Base-by-base conservation (phyloP, 2,113 vertebrate genomes). In the Eudyptes chrysolophus region DNA sequence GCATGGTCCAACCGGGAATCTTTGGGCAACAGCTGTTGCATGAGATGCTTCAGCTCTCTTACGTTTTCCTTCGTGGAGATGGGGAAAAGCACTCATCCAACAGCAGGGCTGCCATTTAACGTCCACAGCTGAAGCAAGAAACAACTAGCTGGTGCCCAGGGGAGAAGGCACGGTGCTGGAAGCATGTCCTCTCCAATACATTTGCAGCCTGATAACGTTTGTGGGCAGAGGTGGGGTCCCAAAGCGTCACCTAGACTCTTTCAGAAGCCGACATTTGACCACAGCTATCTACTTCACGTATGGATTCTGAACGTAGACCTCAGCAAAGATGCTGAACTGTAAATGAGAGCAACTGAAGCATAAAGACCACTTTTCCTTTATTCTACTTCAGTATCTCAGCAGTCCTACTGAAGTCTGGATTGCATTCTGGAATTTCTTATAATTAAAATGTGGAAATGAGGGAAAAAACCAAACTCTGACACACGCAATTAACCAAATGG, bases 241-340 rank as follows among this genome's bases (percentile, higher is more conserved):
- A 46, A 58, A 58, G 76, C 0, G 2, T 2, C 71, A 62, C 34
- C 27, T 0, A 36, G 15, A 40, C 32, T 51, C n/a, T 6, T 51
- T 40, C 49, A 64, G 62, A 84, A 76, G 29, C 24, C 68, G 68
- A 38, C 20, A 13, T 46, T 22, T 44, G 36, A 54, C 66, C 57
- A 49, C 38, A 40, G 87, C n/a, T 30, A 27, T 4, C 69, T 42
- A 26, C 44, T 48, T 52, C 14, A 27, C 3, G 0, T 42, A 32
- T 3, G 13, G 30, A 32, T 42, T 82, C 54, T 62, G 27, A 51
- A 54, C 11, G 12, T 9, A 71, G 61, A 54, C 30, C 26, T 55
- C 87, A 64, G 57, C 21, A 75, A 66, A 92, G 64, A 54, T 7
- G 34, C 36, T 58, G 46, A 62, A 52, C 16, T 32, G 29, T 7